phyloP scores from a whole-genome alignment of 2,888 invertebrate genomes.

The Coenonympha arcania region DNA sequence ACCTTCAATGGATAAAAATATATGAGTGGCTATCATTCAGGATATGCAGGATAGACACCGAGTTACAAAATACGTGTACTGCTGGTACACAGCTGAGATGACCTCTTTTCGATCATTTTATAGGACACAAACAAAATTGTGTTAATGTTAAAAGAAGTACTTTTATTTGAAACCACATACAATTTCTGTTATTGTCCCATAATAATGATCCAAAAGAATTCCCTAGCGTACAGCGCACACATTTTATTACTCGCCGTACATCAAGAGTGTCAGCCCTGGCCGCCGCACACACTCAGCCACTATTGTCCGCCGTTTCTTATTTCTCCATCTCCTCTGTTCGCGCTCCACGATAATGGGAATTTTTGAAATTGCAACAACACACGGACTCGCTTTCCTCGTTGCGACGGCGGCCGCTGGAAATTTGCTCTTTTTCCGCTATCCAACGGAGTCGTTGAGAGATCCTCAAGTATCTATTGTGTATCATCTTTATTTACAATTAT shows the following conservation, averaged over 20 bases:
- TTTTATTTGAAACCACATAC: background rate
- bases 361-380: constrained; percentile 73
- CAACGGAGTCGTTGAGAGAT: constrained; percentile 41
- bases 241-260: constrained; percentile 8
- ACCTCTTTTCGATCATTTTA: too few species aligned
- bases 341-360: constrained; percentile 67
- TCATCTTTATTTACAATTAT: constrained; percentile 5
- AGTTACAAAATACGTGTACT: too few species aligned
- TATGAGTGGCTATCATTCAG: too few species aligned
- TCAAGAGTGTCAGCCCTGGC: constrained; percentile 16
- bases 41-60: too few species aligned
- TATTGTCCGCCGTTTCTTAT: constrained; percentile 64
- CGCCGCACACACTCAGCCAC: constrained; percentile 28
- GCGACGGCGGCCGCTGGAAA: constrained; percentile 47
- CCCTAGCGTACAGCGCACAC: background rate
- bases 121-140: too few species aligned
- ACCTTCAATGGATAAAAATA: too few species aligned
- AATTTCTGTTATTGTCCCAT: constrained; percentile 1
- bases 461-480: constrained; percentile 28
- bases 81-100: too few species aligned
- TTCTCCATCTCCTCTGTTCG: constrained; percentile 62
- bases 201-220: constrained; percentile 6
- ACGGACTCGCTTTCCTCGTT: constrained; percentile 47
- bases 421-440: constrained; percentile 45
- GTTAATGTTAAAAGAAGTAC: background rate